Base-by-base conservation (phyloP, 2,888 invertebrate species). In the Drosophila crucigera region DNA sequence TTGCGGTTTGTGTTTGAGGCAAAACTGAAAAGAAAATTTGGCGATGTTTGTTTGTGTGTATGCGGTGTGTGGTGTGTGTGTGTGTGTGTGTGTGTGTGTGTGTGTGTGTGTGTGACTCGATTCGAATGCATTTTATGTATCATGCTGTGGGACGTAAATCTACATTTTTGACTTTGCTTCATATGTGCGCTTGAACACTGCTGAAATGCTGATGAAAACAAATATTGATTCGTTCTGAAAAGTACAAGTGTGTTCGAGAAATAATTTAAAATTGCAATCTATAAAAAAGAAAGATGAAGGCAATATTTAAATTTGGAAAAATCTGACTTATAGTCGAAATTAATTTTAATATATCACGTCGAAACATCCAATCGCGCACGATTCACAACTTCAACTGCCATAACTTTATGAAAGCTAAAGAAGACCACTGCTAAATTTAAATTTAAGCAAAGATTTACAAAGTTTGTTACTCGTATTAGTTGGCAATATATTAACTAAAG, bases 121-220 rank as follows among this genome's bases (percentile, higher is more conserved):
- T 54, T 62, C 62, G 54, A 72, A 76, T 47, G 54, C 78, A 41
- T 78, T 74, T 78, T 74, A 53, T 50, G 60, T 49, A 11, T 52
- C 63, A 59, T 39, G 72, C 74, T 63, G 74, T 63, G 73, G 61
- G 66, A 76, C 68, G 72, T 68, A 68, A 84, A 82, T 83, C 67
- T 61, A 33, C 62, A 62, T 39, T 39, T 59, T 47, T 39, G 61
- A 39, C 43, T 43, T 60, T 43, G 53, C 22, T 33, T 58, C 52
- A 69, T 31, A 11, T 70, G 28, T 43, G 39, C n/a, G 19, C 30
- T 31, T 53, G 28, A 56, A 31, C n/a, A n/a, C n/a, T 19, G 41
- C 14, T 28, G 30, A n/a, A 47, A 16, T 25, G 28, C 19, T 37
- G 41, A 28, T 19, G 10, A 37, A 50, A 49, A 35, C 30, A 35